Conservation (phyloP, 2,113 vertebrate species). For the Pundamilia nyererei region DNA sequence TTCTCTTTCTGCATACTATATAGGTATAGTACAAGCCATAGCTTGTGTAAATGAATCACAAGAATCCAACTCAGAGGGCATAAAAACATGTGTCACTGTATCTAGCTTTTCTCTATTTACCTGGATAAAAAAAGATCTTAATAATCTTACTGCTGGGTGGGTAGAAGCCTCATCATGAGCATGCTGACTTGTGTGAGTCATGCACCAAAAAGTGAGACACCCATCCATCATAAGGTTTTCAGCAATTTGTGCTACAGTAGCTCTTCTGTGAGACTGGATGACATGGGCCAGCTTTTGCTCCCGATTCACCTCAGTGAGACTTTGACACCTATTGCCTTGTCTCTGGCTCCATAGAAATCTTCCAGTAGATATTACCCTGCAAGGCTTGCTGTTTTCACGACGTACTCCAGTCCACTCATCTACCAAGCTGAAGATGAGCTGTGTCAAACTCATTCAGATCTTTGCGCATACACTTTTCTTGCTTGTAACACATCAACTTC, state of each 20-base stretch:
- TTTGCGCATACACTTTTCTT: background rate
- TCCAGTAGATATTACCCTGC: background rate
- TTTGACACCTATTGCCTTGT: background rate
- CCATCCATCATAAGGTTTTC: background rate
- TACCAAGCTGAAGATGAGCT: background rate
- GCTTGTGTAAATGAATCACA: background rate
- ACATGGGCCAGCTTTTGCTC: background rate
- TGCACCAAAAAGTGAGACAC: background rate
- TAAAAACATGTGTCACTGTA: background rate
- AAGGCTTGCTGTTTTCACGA: background rate
- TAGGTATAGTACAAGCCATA: background rate
- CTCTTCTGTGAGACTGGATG: background rate
- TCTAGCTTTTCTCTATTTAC: background rate
- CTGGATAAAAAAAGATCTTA: background rate
- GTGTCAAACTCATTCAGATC: background rate
- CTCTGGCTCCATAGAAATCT: background rate
- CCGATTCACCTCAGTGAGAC: background rate
- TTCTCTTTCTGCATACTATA: background rate
- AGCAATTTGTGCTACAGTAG: background rate
- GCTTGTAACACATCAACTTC: background rate
- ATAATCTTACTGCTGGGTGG: background rate
- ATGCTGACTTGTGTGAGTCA: background rate
- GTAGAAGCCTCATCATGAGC: fast-evolving
- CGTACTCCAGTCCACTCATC: background rate
- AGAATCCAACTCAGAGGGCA: background rate